These are phyloP conservation scores for Marmota flaviventris DNA, from an alignment of 2,113 vertebrate genomes.

Conservation along the genomic window DNA sequence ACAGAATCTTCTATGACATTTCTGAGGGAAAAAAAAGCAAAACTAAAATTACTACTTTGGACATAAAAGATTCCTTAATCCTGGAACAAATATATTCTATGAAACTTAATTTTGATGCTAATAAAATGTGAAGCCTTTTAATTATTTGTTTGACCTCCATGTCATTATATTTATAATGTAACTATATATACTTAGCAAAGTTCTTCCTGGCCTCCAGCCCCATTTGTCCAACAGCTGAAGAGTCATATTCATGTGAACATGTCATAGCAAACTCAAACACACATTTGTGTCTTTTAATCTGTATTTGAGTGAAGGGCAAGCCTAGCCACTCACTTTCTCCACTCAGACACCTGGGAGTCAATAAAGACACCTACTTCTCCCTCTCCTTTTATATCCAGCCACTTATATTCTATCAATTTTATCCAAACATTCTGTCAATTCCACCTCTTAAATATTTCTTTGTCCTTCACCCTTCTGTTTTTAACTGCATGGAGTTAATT, in stretches of 20 bases:
- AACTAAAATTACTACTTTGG: not conserved
- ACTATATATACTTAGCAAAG: slow-evolving; percentile 17
- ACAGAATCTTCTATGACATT: not conserved
- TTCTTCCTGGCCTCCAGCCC: not conserved
- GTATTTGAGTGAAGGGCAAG: not conserved
- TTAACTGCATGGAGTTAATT: not conserved
- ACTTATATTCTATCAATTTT: not conserved
- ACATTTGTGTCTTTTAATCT: not conserved
- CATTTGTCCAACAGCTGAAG: not conserved
- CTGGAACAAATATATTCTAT: slow-evolving; percentile 2
- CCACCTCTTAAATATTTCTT: not conserved
- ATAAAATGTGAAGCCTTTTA: slow-evolving; percentile 18
- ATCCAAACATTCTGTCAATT: not conserved
- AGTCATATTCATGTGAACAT: not conserved
- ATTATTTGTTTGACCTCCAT: not conserved
- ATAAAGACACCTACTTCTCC: not conserved
- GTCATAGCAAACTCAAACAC: not conserved
- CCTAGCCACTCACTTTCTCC: not conserved
- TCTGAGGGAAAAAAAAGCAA: not conserved
- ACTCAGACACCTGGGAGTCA: not conserved
- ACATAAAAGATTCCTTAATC: not conserved
- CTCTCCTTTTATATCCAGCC: not conserved
- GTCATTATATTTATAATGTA: not conserved
- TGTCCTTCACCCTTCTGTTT: not conserved
- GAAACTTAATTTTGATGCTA: slow-evolving; percentile 1